A percentile compares a stretch with the other conserved stretches of the same genome.
Conservation (phyloP, 2,888 invertebrate species). For the Nymphalis polychloros region DNA sequence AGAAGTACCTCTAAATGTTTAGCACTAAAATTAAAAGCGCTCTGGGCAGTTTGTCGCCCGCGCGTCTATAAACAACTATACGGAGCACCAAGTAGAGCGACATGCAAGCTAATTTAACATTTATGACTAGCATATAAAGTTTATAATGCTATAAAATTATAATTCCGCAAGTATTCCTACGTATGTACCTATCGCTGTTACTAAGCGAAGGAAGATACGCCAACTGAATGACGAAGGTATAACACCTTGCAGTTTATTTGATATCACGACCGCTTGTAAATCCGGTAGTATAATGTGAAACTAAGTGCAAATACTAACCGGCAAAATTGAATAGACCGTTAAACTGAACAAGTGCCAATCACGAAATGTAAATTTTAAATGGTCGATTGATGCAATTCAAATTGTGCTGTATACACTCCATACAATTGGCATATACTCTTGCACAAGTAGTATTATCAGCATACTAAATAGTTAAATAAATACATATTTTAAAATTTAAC, state of each 20-base stretch:
- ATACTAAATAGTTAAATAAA: slow-evolving; percentile 53
- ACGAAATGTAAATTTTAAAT: slow-evolving; percentile 43
- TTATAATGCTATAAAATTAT: slow-evolving; percentile 21
- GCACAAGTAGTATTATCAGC: slow-evolving; percentile 53
- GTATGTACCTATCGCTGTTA: slow-evolving; percentile 44
- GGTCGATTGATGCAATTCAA: slow-evolving; percentile 47
- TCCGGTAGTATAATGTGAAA: slow-evolving; percentile 38
- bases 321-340: slow-evolving; percentile 42
- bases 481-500: slow-evolving; percentile 52
- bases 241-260: slow-evolving; percentile 11
- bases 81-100: neutral
- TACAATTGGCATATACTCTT: slow-evolving; percentile 61
- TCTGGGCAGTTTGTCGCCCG: slow-evolving; percentile 51
- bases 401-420: slow-evolving; percentile 49
- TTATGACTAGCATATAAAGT: slow-evolving; percentile 10
- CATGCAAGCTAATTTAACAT: slow-evolving; percentile 15
- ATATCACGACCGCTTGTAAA: slow-evolving; percentile 27
- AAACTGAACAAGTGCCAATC: slow-evolving; percentile 34
- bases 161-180: slow-evolving; percentile 10
- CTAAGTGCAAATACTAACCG: slow-evolving; percentile 42
- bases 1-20: slow-evolving; percentile 35
- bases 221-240: slow-evolving; percentile 43
- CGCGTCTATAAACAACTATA: slow-evolving; percentile 46
- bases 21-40: slow-evolving; percentile 43
- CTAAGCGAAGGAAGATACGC: slow-evolving; percentile 46